A percentile compares a stretch with the other conserved stretches of the same genome.
Evolutionary conservation across 2,888 invertebrate species (phyloP).

Genomic region (Nemotelus nigrinus): DNA sequence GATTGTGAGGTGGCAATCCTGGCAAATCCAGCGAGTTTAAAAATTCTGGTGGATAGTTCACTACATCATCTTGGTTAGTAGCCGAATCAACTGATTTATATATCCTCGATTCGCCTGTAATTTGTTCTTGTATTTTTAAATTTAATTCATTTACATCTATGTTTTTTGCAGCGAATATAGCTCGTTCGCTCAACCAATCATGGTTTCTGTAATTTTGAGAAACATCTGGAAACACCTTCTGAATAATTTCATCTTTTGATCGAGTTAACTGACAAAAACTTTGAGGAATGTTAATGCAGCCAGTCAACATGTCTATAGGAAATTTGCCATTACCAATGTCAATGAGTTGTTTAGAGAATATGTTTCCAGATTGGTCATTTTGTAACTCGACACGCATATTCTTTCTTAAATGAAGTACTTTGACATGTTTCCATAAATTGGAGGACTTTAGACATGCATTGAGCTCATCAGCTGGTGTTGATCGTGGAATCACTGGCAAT

Average conservation of each 20-base stretch:
- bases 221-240: constrained; percentile 52
- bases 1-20: constrained; percentile 3
- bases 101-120: no score
- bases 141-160: no score
- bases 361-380: constrained; percentile 48
- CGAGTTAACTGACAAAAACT: neutral
- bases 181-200: no score
- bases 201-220: no score
- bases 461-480: constrained; percentile 53
- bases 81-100: no score
- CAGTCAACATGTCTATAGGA: constrained; percentile 16
- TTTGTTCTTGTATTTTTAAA: no score
- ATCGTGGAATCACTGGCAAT: constrained; percentile 54
- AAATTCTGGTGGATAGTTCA: no score
- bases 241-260: constrained; percentile 53
- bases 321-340: constrained; percentile 47
- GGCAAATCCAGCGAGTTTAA: neutral
- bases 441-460: constrained; percentile 52
- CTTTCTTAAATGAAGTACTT: constrained; percentile 35
- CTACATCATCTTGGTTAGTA: no score
- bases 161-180: no score
- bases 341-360: constrained; percentile 47
- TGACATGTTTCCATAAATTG: constrained; percentile 46
- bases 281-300: constrained; percentile 33
- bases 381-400: constrained; percentile 49